Conservation (phyloP, 2,113 vertebrate species). For the Heptranchias perlo region DNA sequence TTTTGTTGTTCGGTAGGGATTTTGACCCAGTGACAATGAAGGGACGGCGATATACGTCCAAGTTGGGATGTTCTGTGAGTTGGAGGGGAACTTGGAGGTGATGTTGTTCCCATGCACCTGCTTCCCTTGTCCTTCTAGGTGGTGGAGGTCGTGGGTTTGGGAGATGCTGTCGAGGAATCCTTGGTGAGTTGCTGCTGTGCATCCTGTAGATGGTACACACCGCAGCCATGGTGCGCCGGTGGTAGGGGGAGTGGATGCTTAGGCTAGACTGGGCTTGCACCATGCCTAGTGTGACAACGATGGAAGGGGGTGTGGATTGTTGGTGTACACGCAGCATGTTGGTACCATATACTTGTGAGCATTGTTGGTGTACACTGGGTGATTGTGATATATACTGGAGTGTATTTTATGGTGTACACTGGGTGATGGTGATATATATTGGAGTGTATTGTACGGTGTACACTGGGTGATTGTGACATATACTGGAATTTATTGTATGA, state of each 20-base stretch:
- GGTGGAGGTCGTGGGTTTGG: not conserved
- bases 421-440: not conserved
- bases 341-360: not conserved
- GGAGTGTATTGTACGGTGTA: not conserved
- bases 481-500: not conserved
- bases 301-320: too few relatives aligned
- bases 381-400: not conserved
- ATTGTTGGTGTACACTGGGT: not conserved
- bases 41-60: not conserved
- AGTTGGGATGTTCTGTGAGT: not conserved
- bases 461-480: not conserved
- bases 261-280: not conserved
- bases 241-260: not conserved
- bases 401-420: not conserved
- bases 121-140: not conserved
- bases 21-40: not conserved
- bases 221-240: not conserved
- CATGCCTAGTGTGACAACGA: not conserved
- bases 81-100: not conserved
- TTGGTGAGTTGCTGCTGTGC: not conserved
- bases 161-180: not conserved
- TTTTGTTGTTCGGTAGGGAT: too few relatives aligned
- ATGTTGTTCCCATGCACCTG: not conserved
- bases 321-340: not conserved
- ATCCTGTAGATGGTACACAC: not conserved